These are phyloP conservation scores for Unio pictorum DNA, from an alignment of 2,888 invertebrate species.

Conservation along the genomic window DNA sequence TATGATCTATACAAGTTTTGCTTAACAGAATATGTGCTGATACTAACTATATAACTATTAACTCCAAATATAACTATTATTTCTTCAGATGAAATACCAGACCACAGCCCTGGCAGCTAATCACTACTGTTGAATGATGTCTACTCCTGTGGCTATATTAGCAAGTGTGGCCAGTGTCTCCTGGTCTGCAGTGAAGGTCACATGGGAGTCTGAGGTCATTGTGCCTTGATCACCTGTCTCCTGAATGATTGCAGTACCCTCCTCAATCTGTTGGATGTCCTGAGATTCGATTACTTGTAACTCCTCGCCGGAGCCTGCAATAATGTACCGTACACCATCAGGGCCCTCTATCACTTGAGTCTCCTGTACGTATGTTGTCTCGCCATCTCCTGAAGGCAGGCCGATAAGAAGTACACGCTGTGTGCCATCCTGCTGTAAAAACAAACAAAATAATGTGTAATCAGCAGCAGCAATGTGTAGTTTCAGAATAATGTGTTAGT, in stretches of 20 bases:
- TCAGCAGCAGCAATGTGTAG: no score
- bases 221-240: conserved; percentile 11
- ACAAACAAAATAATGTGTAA: no score
- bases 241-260: conserved; percentile 6
- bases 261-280: conserved; percentile 16
- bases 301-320: conserved; percentile 36
- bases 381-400: conserved; percentile 21
- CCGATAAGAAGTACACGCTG: conserved; percentile 36
- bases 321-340: conserved; percentile 32
- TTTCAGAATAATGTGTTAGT: no score
- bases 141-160: conserved; percentile 33
- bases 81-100: no score
- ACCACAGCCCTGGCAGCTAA: no score
- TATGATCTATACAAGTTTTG: no score
- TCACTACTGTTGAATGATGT: neutral
- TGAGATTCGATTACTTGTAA: conserved; percentile 33
- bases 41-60: no score
- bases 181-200: conserved; percentile 14
- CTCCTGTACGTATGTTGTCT: conserved; percentile 32
- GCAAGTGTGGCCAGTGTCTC: conserved; percentile 33
- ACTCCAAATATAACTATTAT: no score
- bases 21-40: no score
- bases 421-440: conserved; percentile 3
- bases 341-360: conserved; percentile 39
- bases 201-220: conserved; percentile 23